Conservation (phyloP, 2,888 invertebrate genomes). For the Hyppa rectilinea region DNA sequence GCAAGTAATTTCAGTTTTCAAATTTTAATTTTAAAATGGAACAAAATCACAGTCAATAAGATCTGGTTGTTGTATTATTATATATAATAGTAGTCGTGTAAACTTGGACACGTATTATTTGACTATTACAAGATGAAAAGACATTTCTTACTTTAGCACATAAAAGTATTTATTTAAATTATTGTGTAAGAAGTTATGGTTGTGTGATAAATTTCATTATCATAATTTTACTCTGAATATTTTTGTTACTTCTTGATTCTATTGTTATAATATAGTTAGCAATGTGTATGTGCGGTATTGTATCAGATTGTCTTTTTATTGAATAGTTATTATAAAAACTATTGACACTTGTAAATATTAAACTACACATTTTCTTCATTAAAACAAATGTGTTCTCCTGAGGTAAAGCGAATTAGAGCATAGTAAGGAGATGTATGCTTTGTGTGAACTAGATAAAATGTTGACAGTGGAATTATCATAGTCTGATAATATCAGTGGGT, state of each 20-base stretch:
- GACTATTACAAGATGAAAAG: slow-evolving; percentile 48
- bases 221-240: slow-evolving; percentile 35
- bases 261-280: slow-evolving; percentile 21
- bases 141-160: slow-evolving; percentile 44
- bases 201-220: slow-evolving; percentile 51
- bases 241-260: slow-evolving; percentile 22
- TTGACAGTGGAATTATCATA: slow-evolving; percentile 51
- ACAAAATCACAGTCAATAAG: background rate
- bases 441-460: slow-evolving; percentile 51
- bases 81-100: background rate
- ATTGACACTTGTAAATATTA: slow-evolving; percentile 44
- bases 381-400: background rate
- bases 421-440: slow-evolving; percentile 14
- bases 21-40: slow-evolving; percentile 17
- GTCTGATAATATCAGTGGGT: slow-evolving; percentile 34
- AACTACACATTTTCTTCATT: slow-evolving; percentile 8
- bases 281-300: slow-evolving; percentile 19
- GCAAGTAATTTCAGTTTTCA: slow-evolving; percentile 26
- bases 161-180: slow-evolving; percentile 55
- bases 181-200: slow-evolving; percentile 45
- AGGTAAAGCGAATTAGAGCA: slow-evolving; percentile 17
- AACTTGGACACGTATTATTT: slow-evolving; percentile 49
- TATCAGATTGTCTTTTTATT: slow-evolving; percentile 13
- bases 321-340: slow-evolving; percentile 28
- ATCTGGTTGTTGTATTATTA: background rate